Conservation (phyloP, 2,113 vertebrate genomes). For the Hippocampus mohnikei region DNA sequence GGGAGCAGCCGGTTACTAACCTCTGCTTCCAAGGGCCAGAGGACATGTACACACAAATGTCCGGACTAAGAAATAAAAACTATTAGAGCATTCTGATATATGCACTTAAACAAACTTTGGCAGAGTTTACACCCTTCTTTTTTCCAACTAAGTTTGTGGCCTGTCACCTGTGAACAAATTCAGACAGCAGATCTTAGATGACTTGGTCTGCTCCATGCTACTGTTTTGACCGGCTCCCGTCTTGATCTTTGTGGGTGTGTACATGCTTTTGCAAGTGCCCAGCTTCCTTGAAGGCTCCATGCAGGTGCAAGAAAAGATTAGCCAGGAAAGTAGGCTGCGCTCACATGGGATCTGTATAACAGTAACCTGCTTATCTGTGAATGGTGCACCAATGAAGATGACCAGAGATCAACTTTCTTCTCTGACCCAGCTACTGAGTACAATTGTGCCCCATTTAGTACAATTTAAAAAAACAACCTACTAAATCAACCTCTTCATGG, state of each 20-base stretch:
- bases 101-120: slow-evolving; percentile 1
- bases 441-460: background rate
- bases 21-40: slow-evolving; percentile 57
- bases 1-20: slow-evolving; percentile 60
- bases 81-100: background rate
- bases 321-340: slow-evolving; percentile 44
- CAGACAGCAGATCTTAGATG: slow-evolving; percentile 4
- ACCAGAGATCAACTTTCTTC: slow-evolving; percentile 29
- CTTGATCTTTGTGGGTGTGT: slow-evolving; percentile 40
- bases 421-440: slow-evolving; percentile 31
- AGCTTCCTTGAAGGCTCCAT: slow-evolving; percentile 11
- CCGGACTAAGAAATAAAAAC: slow-evolving; percentile 6
- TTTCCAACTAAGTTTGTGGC: background rate
- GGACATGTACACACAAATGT: slow-evolving; percentile 28
- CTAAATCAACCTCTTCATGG: background rate
- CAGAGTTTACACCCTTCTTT: background rate
- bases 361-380: slow-evolving; percentile 62
- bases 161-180: slow-evolving; percentile 13
- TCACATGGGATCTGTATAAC: slow-evolving; percentile 54
- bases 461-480: background rate
- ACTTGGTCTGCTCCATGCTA: slow-evolving; percentile 13
- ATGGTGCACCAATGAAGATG: slow-evolving; percentile 39
- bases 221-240: slow-evolving; percentile 43
- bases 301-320: slow-evolving; percentile 42
- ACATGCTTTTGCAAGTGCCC: slow-evolving; percentile 20